Percentiles rank a stretch among this genome's conserved stretches.
Conservation (phyloP, 1,140 invertebrate species). For the Atta cephalotes region DNA sequence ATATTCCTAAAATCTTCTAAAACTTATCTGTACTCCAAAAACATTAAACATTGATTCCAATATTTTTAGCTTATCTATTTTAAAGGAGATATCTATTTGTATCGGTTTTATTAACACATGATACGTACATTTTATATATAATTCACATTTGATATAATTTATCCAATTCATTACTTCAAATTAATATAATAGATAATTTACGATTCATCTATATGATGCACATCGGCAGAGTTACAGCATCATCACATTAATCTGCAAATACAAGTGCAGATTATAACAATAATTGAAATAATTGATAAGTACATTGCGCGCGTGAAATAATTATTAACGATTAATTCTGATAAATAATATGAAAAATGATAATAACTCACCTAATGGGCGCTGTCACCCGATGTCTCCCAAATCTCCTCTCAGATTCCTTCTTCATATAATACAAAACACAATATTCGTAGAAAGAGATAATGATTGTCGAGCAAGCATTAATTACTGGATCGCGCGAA, state of each 20-base stretch:
- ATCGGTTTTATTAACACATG: background rate
- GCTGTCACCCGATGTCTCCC: background rate
- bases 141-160: background rate
- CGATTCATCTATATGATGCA: background rate
- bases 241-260: background rate
- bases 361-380: background rate
- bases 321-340: constrained; percentile 4
- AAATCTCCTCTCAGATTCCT: background rate
- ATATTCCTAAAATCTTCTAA: background rate
- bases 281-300: background rate
- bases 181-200: background rate
- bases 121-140: background rate
- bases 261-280: background rate
- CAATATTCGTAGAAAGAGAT: background rate
- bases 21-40: background rate
- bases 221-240: background rate
- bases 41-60: background rate
- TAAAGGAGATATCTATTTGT: background rate
- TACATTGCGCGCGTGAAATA: background rate
- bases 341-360: background rate
- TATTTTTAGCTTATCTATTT: background rate
- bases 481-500: background rate
- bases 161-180: background rate
- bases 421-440: background rate
- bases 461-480: background rate